Base-by-base conservation (phyloP, 2,888 invertebrate species). In the Syritta pipiens region DNA sequence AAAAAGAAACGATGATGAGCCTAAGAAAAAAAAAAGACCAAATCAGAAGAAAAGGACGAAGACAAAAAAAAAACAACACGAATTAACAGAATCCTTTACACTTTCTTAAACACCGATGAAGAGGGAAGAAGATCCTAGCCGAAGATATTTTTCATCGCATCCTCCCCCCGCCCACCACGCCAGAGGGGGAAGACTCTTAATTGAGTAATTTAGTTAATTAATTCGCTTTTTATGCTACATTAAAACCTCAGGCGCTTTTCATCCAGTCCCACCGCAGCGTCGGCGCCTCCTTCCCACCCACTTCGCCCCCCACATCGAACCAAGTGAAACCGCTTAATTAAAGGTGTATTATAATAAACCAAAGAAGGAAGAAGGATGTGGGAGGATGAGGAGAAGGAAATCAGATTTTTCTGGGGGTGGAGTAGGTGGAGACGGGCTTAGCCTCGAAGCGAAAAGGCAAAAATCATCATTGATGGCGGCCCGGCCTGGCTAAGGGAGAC, bases 181-280 rank as follows among this genome's bases (percentile, higher is more conserved):
- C 37, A 24, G 48, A 20, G 26, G 37, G 30, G 17, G 30, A 42
- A 37, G 67, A 68, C 57, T 81, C 75, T 69, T 81, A 81, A 81
- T 81, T 81, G 81, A 75, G 81, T 81, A 81, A 81, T 81, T 75
- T 75, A 69, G 75, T 69, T 81, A 81, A 81, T 81, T 81, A 81
- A 81, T 81, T 81, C 75, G 75, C 81, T 81, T 81, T 81, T 81
- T 81, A 75, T 81, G 81, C 81, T 68, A 75, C 81, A 81, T 75
- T 75, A 69, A 75, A 81, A 63, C 75, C 75, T 75, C 74, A 63
- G 75, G 75, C 63, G 65, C 60, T 62, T 68, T 79, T 62, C 67
- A 74, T 62, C 35, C 57, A 49, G 3, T 28, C 32, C 55, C 53
- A 19, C n/a, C 2, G 14, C 14, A 12, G 26, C 20, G 44, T 22